These are phyloP conservation scores for Eudemis profundana DNA, from an alignment of 2,888 invertebrate genomes.

Conservation along the genomic window DNA sequence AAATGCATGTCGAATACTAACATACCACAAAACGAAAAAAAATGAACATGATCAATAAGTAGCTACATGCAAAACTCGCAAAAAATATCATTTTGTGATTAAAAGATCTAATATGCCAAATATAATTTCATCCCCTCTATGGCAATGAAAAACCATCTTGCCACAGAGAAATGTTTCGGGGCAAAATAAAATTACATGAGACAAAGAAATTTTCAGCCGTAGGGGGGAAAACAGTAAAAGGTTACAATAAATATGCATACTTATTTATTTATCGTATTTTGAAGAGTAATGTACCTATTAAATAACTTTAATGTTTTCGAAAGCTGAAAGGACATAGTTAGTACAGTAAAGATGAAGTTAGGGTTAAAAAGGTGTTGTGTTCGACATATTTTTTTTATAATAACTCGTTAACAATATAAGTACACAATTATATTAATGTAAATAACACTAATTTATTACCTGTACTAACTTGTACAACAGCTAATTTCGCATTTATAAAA, in stretches of 20 bases:
- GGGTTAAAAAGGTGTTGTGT: conserved; percentile 6
- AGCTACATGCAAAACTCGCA: too few relatives aligned
- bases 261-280: too few relatives aligned
- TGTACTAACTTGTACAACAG: conserved; percentile 75
- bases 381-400: conserved; percentile 24
- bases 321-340: conserved; percentile 16
- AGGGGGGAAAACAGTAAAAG: too few relatives aligned
- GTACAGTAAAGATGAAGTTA: not conserved
- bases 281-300: not conserved
- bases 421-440: conserved; percentile 63
- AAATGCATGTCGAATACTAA: conserved; percentile 26
- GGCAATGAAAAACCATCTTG: not conserved
- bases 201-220: too few relatives aligned
- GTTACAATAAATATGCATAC: too few relatives aligned
- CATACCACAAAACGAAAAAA: too few relatives aligned
- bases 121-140: not conserved
- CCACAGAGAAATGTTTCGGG: too few relatives aligned
- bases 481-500: conserved; percentile 79
- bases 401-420: conserved; percentile 52
- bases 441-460: conserved; percentile 70
- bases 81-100: too few relatives aligned
- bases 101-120: too few relatives aligned
- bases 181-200: too few relatives aligned
- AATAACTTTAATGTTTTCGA: too few relatives aligned
- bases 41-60: not conserved